A percentile compares a stretch with the other conserved stretches of the same genome.
These are phyloP conservation scores for Varecia variegata DNA, from an alignment of 2,797 vertebrate species.

Conservation along the genomic window DNA sequence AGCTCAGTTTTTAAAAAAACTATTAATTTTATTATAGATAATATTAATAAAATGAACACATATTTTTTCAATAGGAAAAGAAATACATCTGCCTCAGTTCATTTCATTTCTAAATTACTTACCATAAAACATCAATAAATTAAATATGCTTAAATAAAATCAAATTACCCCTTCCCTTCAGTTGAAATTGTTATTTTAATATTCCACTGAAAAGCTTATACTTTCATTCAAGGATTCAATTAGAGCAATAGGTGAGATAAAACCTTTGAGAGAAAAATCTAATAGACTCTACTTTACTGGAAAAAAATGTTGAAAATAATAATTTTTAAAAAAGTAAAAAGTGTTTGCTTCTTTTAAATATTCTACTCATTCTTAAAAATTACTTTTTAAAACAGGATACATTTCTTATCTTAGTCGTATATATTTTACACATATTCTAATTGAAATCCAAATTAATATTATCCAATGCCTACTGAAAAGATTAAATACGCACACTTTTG, in stretches of 20 bases:
- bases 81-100: background rate
- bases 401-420: background rate
- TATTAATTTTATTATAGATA: background rate
- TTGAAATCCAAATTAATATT: background rate
- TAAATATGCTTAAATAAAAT: background rate
- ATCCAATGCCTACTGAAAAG: background rate
- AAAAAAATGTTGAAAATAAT: background rate
- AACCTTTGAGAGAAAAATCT: background rate
- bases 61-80: background rate
- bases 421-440: background rate
- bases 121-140: background rate
- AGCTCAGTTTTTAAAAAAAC: background rate
- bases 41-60: background rate
- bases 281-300: background rate
- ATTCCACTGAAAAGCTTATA: background rate
- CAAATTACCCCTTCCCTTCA: background rate
- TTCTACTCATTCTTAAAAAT: background rate
- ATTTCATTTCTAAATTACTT: background rate
- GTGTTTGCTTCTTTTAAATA: conserved; percentile 22
- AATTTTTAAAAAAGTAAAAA: background rate
- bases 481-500: background rate
- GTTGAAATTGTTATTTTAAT: background rate
- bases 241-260: background rate
- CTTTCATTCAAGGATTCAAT: background rate
- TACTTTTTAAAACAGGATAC: background rate